Conservation (phyloP, 23 tunicate genomes). For the Diplosoma virens region DNA sequence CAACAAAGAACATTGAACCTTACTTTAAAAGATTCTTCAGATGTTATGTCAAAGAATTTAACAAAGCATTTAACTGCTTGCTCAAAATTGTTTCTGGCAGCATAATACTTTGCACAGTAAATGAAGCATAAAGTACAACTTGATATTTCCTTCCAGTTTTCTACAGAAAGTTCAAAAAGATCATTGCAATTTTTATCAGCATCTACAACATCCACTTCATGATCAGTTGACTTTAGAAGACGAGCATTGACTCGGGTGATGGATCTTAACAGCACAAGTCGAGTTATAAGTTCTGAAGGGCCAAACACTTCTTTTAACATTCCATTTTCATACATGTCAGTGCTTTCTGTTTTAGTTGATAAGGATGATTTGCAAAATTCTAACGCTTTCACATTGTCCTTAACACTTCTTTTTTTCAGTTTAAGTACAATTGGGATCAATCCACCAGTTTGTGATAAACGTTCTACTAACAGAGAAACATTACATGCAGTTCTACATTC, state of each 20-base stretch:
- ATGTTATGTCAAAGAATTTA: constrained; percentile 16
- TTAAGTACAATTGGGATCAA: constrained; percentile 32
- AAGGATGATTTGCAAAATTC: background rate
- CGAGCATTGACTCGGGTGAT: constrained; percentile 5
- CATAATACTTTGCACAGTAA: constrained; percentile 53
- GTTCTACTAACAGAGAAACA: constrained; percentile 27
- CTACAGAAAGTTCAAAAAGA: background rate
- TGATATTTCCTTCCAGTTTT: constrained; percentile 1
- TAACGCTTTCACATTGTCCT: too few species aligned
- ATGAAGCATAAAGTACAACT: constrained; percentile 30
- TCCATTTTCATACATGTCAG: constrained; percentile 40
- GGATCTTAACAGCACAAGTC: background rate
- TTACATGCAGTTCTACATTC: background rate
- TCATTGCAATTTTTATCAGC: constrained; percentile 12
- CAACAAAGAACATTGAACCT: constrained; percentile 33
- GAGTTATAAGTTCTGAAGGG: background rate
- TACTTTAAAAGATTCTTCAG: constrained; percentile 5
- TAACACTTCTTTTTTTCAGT: background rate
- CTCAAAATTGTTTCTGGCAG: constrained; percentile 19
- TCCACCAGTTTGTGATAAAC: constrained; percentile 33
- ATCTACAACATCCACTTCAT: background rate
- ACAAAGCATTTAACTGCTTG: constrained; percentile 9
- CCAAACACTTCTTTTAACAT: constrained; percentile 28
- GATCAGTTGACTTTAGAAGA: background rate
- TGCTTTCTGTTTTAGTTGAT: background rate